Conservation (phyloP, 2,113 vertebrate species). For the Circaetus cinerascens region DNA sequence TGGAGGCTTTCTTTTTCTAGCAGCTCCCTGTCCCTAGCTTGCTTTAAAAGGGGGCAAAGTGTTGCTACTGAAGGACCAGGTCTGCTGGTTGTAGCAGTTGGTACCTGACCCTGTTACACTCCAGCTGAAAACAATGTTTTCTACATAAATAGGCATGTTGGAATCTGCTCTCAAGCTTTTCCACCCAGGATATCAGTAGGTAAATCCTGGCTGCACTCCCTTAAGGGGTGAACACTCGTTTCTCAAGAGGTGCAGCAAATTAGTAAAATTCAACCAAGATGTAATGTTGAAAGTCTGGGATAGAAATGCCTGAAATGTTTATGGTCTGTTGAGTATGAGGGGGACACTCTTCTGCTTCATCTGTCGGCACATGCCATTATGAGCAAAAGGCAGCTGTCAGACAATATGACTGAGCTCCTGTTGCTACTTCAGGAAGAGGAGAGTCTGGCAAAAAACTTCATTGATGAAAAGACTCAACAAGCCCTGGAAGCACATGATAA, state of each 20-base stretch:
- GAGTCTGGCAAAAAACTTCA: slow-evolving; percentile 52
- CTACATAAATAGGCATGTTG: neutral
- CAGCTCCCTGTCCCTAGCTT: neutral
- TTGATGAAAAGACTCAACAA: slow-evolving; percentile 65
- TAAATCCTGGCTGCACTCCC: neutral
- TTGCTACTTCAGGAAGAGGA: slow-evolving; percentile 73
- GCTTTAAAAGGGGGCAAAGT: neutral
- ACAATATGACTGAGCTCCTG: slow-evolving; percentile 62
- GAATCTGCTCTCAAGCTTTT: neutral
- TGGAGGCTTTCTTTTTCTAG: neutral
- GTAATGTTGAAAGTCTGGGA: neutral
- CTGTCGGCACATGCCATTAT: slow-evolving; percentile 38
- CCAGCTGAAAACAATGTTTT: neutral
- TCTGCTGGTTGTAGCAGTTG: neutral
- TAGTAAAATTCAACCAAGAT: neutral
- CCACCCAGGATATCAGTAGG: neutral
- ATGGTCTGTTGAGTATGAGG: neutral
- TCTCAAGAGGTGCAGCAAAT: neutral
- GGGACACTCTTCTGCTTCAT: neutral
- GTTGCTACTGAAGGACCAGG: neutral
- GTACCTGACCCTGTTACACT: neutral
- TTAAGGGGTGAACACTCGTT: neutral
- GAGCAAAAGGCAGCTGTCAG: slow-evolving; percentile 64
- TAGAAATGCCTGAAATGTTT: neutral
- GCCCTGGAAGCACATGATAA: slow-evolving; percentile 51